These are phyloP conservation scores for Poeciliopsis prolifica DNA, from an alignment of 2,113 vertebrate genomes.

Conservation along the genomic window DNA sequence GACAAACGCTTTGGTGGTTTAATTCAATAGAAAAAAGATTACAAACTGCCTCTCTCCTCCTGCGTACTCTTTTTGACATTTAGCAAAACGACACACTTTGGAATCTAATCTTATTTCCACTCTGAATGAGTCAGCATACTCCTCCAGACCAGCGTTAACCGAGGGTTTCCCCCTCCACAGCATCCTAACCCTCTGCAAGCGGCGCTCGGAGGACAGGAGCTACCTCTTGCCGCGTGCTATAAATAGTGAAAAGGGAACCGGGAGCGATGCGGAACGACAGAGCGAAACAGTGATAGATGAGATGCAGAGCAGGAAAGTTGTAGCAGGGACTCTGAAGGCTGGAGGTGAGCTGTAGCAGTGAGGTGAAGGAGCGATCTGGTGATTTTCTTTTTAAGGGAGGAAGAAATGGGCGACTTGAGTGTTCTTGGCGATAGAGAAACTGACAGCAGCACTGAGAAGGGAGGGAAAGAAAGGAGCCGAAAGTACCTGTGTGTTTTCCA, in stretches of 20 bases:
- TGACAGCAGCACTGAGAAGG: neutral
- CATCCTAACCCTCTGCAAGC: conserved; percentile 3
- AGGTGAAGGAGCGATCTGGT: no score
- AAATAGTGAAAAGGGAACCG: conserved; percentile 58
- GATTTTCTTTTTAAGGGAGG: neutral
- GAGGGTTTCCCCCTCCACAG: neutral
- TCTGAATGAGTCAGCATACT: neutral
- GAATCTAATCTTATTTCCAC: neutral
- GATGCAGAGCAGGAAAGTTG: conserved; percentile 5
- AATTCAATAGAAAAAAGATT: no score
- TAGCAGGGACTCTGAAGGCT: conserved; percentile 2
- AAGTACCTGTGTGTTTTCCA: conserved; percentile 20
- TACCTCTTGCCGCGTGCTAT: conserved; percentile 40
- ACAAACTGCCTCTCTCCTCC: no score
- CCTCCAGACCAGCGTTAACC: neutral
- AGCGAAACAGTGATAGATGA: conserved; percentile 33
- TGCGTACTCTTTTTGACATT: no score
- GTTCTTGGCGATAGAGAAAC: neutral
- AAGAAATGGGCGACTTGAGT: conserved; percentile 14
- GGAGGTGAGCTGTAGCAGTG: conserved; percentile 12
- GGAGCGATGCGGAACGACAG: conserved; percentile 37
- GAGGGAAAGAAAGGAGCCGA: conserved; percentile 12
- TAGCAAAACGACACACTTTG: neutral
- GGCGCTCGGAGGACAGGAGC: conserved; percentile 34
- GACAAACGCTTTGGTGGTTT: no score